Evolutionary conservation across 2,797 vertebrate genomes (phyloP).

Genomic region (Okamejei kenojei): DNA sequence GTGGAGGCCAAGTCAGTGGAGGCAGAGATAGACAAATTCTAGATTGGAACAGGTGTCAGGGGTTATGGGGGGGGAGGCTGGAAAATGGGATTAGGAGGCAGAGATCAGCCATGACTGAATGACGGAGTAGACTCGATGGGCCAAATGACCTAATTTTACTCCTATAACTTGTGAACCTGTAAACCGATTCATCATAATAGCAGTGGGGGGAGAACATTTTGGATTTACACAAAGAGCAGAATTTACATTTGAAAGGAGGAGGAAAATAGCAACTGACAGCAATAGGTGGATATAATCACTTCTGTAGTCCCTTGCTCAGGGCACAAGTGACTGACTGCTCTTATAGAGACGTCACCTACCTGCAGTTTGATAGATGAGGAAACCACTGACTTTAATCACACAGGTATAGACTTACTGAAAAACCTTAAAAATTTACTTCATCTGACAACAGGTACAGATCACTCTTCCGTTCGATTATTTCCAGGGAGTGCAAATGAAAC

Average conservation of each 20-base stretch:
- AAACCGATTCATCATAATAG: slow-evolving; percentile 45
- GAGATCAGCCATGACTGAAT: no score
- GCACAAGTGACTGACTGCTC: slow-evolving; percentile 27
- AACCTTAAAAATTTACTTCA: slow-evolving; percentile 16
- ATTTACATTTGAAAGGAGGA: slow-evolving; percentile 42
- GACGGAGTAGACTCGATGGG: no score
- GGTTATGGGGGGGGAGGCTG: no score
- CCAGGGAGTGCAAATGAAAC: background rate
- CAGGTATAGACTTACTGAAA: slow-evolving; percentile 20
- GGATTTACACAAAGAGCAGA: slow-evolving; percentile 41
- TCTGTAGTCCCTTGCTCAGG: background rate
- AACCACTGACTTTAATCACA: slow-evolving; percentile 21
- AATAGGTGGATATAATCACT: slow-evolving; percentile 8
- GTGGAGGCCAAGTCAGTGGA: no score
- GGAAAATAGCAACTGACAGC: background rate
- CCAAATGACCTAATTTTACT: no score
- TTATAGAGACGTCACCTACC: slow-evolving; percentile 36
- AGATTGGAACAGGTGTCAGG: no score
- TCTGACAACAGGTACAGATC: background rate
- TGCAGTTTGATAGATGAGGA: slow-evolving; percentile 39
- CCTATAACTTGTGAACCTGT: background rate
- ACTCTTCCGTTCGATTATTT: background rate
- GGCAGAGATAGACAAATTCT: no score
- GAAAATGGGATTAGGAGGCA: no score
- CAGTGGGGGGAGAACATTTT: slow-evolving; percentile 42